These are phyloP conservation scores for Drosophila oshimai DNA, from an alignment of 1,140 invertebrate species.

Conservation along the genomic window DNA sequence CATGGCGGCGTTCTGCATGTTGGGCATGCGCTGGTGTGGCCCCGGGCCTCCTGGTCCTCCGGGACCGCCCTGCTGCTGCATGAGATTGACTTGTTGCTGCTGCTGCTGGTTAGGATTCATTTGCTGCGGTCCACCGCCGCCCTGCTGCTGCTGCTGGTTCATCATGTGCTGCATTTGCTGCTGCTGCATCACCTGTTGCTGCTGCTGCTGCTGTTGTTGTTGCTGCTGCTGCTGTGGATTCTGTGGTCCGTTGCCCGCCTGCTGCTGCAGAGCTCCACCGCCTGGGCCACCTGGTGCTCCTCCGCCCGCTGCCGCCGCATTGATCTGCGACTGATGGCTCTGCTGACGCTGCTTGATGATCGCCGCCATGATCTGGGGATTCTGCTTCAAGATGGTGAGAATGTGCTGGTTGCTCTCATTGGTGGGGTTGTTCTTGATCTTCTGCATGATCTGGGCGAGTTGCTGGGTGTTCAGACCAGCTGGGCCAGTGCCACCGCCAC, in stretches of 20 bases:
- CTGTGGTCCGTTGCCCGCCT: conserved; percentile 82
- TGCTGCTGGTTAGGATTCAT: conserved; percentile 82
- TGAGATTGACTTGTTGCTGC: conserved; percentile 56
- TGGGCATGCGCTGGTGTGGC: conserved; percentile 75
- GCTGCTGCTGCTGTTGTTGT: conserved; percentile 84
- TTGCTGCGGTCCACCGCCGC: conserved; percentile 81
- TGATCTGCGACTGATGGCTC: conserved; percentile 85
- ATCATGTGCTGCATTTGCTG: conserved; percentile 84
- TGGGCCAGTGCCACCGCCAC: conserved; percentile 83
- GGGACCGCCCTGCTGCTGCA: conserved; percentile 54
- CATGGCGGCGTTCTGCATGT: conserved; percentile 74
- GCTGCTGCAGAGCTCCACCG: conserved; percentile 81
- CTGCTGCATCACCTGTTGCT: conserved; percentile 83
- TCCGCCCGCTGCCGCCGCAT: conserved; percentile 67
- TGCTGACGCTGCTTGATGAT: conserved; percentile 95
- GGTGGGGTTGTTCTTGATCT: conserved; percentile 91
- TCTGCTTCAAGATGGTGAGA: conserved; percentile 95
- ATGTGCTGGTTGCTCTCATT: conserved; percentile 97
- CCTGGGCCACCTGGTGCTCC: conserved; percentile 70
- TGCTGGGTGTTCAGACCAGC: conserved; percentile 91
- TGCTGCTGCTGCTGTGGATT: conserved; percentile 83
- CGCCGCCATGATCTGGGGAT: conserved; percentile 97
- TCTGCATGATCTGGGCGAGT: conserved; percentile 94
- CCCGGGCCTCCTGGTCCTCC: conserved; percentile 54
- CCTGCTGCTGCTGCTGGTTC: conserved; percentile 83